Conservation (phyloP, 2,888 invertebrate genomes). For the Callosobruchus maculatus region DNA sequence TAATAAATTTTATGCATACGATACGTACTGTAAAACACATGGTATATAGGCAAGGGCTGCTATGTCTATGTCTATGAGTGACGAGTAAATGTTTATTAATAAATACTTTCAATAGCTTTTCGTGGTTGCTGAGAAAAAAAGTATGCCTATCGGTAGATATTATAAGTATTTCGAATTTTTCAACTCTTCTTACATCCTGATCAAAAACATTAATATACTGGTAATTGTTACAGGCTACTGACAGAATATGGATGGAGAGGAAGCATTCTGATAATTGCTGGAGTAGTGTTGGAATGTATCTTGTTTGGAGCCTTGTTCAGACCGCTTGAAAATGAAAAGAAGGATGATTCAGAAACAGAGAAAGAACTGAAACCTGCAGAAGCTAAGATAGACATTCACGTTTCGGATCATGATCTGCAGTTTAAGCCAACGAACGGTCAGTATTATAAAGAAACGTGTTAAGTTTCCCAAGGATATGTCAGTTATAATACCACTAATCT, state of each 20-base stretch:
- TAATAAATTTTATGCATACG: too few species aligned
- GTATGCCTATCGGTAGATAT: too few species aligned
- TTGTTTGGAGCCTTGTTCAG: conserved; percentile 89
- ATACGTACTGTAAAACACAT: too few species aligned
- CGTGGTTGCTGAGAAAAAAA: too few species aligned
- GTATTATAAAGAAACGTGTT: not conserved
- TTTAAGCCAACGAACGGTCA: not conserved
- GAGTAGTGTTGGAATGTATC: conserved; percentile 80
- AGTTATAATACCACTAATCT: not conserved
- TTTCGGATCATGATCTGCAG: conserved; percentile 36
- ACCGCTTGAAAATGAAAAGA: conserved; percentile 62
- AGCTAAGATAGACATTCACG: conserved; percentile 40
- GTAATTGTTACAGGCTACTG: conserved; percentile 53
- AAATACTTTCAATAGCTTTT: too few species aligned
- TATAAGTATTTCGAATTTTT: too few species aligned
- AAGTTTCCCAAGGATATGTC: not conserved
- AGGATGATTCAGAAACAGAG: conserved; percentile 20
- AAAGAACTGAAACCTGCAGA: conserved; percentile 24
- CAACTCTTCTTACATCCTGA: too few species aligned
- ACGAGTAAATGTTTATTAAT: too few species aligned
- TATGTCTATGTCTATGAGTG: too few species aligned
- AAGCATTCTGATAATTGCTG: conserved; percentile 81
- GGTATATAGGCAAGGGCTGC: too few species aligned
- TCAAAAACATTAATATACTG: too few species aligned
- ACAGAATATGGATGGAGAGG: conserved; percentile 79